These are phyloP conservation scores for Neomonachus schauinslandi DNA, from an alignment of 2,113 vertebrate species.

Conservation along the genomic window DNA sequence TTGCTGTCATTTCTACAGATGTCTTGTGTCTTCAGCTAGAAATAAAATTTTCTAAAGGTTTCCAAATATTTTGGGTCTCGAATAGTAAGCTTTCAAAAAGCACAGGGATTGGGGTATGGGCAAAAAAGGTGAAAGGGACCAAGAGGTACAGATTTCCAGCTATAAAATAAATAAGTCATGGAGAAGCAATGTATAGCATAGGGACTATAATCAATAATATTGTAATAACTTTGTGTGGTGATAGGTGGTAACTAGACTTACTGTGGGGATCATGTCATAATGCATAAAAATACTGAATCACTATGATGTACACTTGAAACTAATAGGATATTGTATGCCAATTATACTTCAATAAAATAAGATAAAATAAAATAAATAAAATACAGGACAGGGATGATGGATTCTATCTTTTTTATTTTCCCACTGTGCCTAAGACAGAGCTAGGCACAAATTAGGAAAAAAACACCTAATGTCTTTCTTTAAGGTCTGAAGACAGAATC, in stretches of 20 bases:
- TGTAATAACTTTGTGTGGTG: neutral
- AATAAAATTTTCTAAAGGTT: constrained; percentile 8
- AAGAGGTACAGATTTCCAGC: neutral
- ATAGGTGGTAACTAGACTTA: neutral
- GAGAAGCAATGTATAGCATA: neutral
- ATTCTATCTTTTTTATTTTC: neutral
- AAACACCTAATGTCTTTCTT: neutral
- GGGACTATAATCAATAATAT: neutral
- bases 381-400: neutral
- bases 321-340: neutral
- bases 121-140: neutral
- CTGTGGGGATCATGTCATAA: neutral
- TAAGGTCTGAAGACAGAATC: neutral
- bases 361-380: neutral
- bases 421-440: neutral
- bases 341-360: neutral
- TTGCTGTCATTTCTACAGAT: neutral
- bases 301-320: neutral
- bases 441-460: neutral
- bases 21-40: neutral
- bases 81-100: neutral
- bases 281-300: neutral
- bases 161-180: neutral
- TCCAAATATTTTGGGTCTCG: neutral
- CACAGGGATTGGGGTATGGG: neutral